Evolutionary conservation across 2,797 vertebrate genomes (phyloP), one percentile per base, ranked within the genome.

Genomic region (Pipistrellus pygmaeus): DNA sequence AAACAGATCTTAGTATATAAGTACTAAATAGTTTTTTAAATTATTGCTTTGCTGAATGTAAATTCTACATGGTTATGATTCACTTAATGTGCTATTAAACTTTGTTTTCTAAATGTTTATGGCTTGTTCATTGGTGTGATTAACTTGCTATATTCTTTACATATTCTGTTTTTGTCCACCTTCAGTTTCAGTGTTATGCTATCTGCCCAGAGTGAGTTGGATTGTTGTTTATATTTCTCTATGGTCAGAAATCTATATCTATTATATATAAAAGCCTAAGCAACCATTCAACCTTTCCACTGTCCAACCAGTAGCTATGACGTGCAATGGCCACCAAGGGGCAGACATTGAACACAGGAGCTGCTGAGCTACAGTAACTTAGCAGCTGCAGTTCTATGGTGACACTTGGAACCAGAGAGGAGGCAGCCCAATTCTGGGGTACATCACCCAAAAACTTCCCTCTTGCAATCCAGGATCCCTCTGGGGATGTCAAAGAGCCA

Each of bases 21-120:
- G 18, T 51, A 81, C 46, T 51, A 66, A 85, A 77, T 77, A 62
- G 8, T 77, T 92, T 93, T 78, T 32, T 20, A 75, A 91, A 89
- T 64, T 77, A 32, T 53, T 93, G 46, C 35, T 75, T 73, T 94
- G 55, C 83, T 91, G 21, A 46, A 85, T 25, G 15, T 44, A 85
- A 93, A 80, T 88, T 85, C 53, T 76, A 41, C 11, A n/a, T 38
- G 41, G 30, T 83, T 94, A 72, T 69, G 68, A 78, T 86, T 95
- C 55, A 77, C 21, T 90, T 92, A 90, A 8, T 7, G 62, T 78
- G 14, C 8, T 57, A 27, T 90, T 93, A 78, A 38, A 88, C 86
- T 78, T 83, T 23, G 23, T 78, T 95, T 69, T 3, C 4, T 88
- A 72, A 84, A 64, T 77, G 27, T 90, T 85, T 88, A 77, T 92